These are phyloP conservation scores for Myotis planiceps DNA, from an alignment of 2,797 vertebrate genomes.

Conservation along the genomic window DNA sequence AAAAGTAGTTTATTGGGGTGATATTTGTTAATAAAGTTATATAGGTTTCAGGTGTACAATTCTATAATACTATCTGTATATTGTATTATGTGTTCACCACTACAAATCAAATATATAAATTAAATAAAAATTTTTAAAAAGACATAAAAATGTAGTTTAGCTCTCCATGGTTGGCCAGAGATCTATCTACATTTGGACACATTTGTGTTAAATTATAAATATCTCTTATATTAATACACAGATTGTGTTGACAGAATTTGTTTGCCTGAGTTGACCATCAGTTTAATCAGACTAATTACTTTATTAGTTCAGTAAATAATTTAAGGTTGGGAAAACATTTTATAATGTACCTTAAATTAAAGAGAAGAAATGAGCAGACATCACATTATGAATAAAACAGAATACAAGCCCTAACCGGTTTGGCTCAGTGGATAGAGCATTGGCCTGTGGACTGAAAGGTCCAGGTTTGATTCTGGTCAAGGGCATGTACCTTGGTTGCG, in stretches of 20 bases:
- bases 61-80: background rate
- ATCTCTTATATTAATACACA: constrained; percentile 57
- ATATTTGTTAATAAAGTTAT: background rate
- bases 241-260: constrained; percentile 73
- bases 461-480: too few relatives aligned
- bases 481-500: too few relatives aligned
- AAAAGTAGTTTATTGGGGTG: background rate
- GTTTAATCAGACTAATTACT: constrained; percentile 69
- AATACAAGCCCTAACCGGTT: background rate
- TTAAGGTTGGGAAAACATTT: constrained; percentile 69
- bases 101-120: background rate
- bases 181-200: constrained; percentile 60
- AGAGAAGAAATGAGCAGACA: background rate
- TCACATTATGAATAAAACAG: background rate
- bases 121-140: background rate
- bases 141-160: constrained; percentile 42
- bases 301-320: constrained; percentile 63
- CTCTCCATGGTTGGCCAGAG: constrained; percentile 20
- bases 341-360: constrained; percentile 49
- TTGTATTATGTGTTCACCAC: background rate
- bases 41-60: background rate
- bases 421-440: too few relatives aligned
- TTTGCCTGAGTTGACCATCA: constrained; percentile 68
- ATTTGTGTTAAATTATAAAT: constrained; percentile 70
- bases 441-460: too few relatives aligned